Evolutionary conservation across 2,797 vertebrate genomes (phyloP).

Genomic region (Mustela erminea): DNA sequence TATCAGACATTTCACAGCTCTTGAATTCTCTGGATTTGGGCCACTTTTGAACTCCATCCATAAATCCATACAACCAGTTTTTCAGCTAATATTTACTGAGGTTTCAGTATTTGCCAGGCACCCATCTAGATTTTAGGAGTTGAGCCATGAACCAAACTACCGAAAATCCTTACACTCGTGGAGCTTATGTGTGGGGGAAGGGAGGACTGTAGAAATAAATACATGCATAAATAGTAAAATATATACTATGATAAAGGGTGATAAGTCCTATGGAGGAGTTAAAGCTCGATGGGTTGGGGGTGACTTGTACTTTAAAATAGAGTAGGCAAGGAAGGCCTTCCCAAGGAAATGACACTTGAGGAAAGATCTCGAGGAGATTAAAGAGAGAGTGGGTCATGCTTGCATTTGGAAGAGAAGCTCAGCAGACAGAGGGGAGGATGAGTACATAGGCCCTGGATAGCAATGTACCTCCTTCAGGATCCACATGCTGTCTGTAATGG

Average conservation of each 20-base stretch:
- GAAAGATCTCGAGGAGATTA: neutral
- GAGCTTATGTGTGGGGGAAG: neutral
- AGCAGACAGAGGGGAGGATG: neutral
- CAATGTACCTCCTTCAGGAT: neutral
- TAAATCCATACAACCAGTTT: slow-evolving; percentile 13
- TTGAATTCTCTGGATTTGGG: slow-evolving; percentile 63
- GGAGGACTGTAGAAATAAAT: neutral
- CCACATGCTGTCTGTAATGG: neutral
- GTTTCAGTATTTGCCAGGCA: neutral
- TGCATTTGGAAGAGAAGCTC: neutral
- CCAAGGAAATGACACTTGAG: slow-evolving; percentile 1
- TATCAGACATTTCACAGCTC: slow-evolving; percentile 55
- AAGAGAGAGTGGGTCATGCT: neutral
- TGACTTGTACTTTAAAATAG: slow-evolving; percentile 9
- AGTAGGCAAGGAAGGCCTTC: neutral
- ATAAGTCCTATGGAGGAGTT: neutral
- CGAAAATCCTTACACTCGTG: neutral
- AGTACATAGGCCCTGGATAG: neutral
- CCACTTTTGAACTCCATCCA: slow-evolving; percentile 47
- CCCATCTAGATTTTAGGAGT: neutral
- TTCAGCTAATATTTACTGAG: neutral
- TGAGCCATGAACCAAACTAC: neutral
- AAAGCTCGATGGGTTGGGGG: neutral
- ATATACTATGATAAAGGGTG: neutral
- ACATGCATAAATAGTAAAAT: neutral